Evolutionary conservation across 2,888 invertebrate genomes (phyloP).

Genomic region (Drosophila eohydei): DNA sequence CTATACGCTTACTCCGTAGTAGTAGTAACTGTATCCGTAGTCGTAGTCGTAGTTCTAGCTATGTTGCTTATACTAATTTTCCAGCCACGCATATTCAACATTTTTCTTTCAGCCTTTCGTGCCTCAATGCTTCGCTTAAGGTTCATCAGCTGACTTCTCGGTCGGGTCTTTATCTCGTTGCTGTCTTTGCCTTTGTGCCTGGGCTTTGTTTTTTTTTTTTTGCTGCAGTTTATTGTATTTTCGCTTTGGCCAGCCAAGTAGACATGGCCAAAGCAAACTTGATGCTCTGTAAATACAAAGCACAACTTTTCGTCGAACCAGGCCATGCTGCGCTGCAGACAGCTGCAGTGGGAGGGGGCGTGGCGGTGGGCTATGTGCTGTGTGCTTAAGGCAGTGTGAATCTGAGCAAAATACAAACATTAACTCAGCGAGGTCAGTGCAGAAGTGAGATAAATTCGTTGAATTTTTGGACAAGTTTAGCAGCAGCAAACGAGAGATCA

Average conservation of each 20-base stretch:
- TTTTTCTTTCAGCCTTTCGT: constrained; percentile 27
- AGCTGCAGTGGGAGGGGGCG: background rate
- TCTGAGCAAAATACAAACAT: constrained; percentile 29
- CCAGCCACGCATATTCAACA: constrained; percentile 25
- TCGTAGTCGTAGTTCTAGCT: constrained; percentile 8
- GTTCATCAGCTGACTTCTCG: background rate
- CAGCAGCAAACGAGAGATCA: background rate
- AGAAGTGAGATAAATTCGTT: constrained; percentile 18
- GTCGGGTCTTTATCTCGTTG: background rate
- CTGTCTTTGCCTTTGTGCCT: constrained; percentile 3
- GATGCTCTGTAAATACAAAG: constrained; percentile 31
- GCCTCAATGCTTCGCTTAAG: background rate
- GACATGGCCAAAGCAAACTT: constrained; percentile 70
- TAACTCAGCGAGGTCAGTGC: constrained; percentile 13
- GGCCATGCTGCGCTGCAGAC: background rate
- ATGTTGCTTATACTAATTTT: constrained; percentile 45
- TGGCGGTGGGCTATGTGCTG: too few relatives aligned
- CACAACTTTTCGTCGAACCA: constrained; percentile 31
- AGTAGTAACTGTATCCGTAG: constrained; percentile 8
- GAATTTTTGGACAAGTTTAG: constrained; percentile 22
- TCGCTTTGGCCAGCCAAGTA: constrained; percentile 42
- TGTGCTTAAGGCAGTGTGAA: constrained; percentile 14
- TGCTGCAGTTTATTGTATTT: constrained; percentile 40
- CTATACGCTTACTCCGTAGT: constrained; percentile 24
- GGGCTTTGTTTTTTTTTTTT: background rate